These are phyloP conservation scores for Acipenser transmontanus DNA, from an alignment of 2,797 vertebrate genomes.

Conservation along the genomic window DNA sequence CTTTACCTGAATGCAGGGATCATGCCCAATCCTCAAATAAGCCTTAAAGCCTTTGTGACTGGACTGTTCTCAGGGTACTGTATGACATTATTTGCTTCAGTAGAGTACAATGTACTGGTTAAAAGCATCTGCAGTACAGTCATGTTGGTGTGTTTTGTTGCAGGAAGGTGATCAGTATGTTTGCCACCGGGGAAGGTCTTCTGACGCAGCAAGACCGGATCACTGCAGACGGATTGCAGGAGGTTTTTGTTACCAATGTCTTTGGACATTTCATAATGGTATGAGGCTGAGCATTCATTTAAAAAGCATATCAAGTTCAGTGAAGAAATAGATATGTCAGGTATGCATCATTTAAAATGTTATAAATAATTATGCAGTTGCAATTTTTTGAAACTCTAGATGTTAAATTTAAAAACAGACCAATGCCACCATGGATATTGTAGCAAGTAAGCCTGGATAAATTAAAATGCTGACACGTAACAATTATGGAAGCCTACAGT, in stretches of 20 bases:
- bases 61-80: conserved; percentile 80
- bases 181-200: conserved; percentile 83
- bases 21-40: conserved; percentile 85
- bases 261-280: conserved; percentile 95
- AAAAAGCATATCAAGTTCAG: too few relatives aligned
- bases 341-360: too few relatives aligned
- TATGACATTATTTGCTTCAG: not conserved
- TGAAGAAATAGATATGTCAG: too few relatives aligned
- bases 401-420: too few relatives aligned
- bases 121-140: not conserved
- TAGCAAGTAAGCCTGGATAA: too few relatives aligned
- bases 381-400: too few relatives aligned
- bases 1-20: conserved; percentile 96
- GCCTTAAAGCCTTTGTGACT: conserved; percentile 69
- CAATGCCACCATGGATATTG: too few relatives aligned
- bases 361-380: too few relatives aligned
- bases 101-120: not conserved
- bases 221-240: conserved; percentile 80
- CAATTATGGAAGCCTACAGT: too few relatives aligned
- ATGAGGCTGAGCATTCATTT: conserved; percentile 17
- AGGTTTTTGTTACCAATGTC: conserved; percentile 90
- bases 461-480: too few relatives aligned
- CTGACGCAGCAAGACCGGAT: conserved; percentile 76
- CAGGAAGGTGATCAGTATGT: conserved; percentile 77
- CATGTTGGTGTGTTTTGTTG: conserved; percentile 16